Conservation (phyloP, 2,797 vertebrate genomes). For the Malurus leucopterus region DNA sequence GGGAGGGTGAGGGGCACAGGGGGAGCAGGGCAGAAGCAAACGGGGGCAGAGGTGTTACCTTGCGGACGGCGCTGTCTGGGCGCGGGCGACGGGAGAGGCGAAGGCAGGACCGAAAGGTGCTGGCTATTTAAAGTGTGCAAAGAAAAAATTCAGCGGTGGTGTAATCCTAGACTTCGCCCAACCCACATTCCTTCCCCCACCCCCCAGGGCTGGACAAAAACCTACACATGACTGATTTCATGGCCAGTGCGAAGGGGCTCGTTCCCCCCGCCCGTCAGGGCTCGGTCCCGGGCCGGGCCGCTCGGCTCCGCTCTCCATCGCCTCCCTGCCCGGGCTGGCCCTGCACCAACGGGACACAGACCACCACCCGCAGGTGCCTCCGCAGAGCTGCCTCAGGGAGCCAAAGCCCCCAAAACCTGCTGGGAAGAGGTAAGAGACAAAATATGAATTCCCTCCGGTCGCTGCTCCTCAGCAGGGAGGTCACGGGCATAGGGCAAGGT, state of each 20-base stretch:
- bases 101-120: slow-evolving; percentile 56
- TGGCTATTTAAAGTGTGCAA: slow-evolving; percentile 68
- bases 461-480: accelerated
- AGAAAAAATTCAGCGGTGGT: slow-evolving; percentile 50
- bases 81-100: background rate
- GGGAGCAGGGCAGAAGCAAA: background rate
- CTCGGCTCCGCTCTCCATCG: background rate
- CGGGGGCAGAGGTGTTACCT: slow-evolving; percentile 62
- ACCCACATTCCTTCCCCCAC: slow-evolving; percentile 74
- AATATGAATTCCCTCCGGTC: accelerated
- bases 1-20: background rate
- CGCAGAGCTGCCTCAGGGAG: accelerated
- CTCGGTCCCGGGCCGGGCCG: accelerated
- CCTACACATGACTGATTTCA: slow-evolving; percentile 55
- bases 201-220: slow-evolving; percentile 54
- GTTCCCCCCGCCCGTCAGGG: background rate
- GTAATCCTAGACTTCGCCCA: slow-evolving; percentile 77
- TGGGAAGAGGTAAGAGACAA: background rate
- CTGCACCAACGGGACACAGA: background rate
- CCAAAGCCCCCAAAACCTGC: background rate
- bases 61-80: slow-evolving; percentile 30
- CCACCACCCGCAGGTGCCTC: background rate
- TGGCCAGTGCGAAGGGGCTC: background rate
- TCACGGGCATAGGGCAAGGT: background rate
- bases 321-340: accelerated